phyloP scores from a whole-genome alignment of 2,797 vertebrate species.

The Chaetodon trifasciatus region DNA sequence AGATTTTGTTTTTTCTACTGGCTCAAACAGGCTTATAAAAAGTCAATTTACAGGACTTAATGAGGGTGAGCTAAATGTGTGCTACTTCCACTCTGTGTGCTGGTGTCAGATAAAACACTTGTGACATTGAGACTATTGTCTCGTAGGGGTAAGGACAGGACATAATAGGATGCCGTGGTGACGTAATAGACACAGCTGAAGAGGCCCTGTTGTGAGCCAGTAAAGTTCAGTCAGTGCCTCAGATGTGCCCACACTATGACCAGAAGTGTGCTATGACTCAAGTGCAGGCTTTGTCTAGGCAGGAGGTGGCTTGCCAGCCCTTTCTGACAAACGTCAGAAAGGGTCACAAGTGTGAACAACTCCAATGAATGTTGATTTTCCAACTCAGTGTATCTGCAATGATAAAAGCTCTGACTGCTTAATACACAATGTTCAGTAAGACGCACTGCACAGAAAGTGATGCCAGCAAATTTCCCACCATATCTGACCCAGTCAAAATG shows the following conservation, averaged over 20 bases:
- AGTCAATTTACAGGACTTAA: background rate
- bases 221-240: slow-evolving; percentile 25
- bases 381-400: background rate
- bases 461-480: background rate
- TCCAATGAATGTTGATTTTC: background rate
- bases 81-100: slow-evolving; percentile 20
- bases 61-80: slow-evolving; percentile 19
- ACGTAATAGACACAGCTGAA: slow-evolving; percentile 40
- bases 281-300: slow-evolving; percentile 17
- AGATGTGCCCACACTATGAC: slow-evolving; percentile 16
- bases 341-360: background rate
- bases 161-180: slow-evolving; percentile 25
- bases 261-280: slow-evolving; percentile 24
- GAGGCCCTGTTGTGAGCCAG: slow-evolving; percentile 38
- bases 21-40: background rate
- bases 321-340: background rate
- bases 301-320: background rate
- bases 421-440: background rate
- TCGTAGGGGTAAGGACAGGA: slow-evolving; percentile 32
- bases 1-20: background rate
- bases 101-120: slow-evolving; percentile 31
- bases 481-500: background rate
- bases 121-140: slow-evolving; percentile 62
- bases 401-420: background rate
- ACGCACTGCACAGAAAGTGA: background rate